Base-by-base conservation (phyloP, 2,113 vertebrate genomes). In the Agapornis roseicollis region DNA sequence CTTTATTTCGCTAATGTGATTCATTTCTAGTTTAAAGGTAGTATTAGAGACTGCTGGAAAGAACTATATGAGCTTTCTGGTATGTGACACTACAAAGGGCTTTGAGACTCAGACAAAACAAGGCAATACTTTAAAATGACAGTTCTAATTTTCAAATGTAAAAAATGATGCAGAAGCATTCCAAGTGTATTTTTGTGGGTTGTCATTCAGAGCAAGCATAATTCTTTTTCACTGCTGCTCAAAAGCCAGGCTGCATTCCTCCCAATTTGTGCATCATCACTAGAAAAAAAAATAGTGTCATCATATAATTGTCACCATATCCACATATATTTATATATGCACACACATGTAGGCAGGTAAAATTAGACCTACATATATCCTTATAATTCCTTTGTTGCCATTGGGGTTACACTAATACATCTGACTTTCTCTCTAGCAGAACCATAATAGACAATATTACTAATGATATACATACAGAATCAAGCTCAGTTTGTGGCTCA, bases 1-100 rank as follows among this genome's bases (percentile, higher is more conserved):
- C 60, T 72, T 85, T 86, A 80, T 86, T 94, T 90, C 55, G 37
- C 72, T 93, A 72, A 88, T 69, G 44, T 63, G n/a, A 83, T 56
- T 77, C 0, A 65, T 73, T 88, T 84, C 37, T 77, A 58, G 18
- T 86, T 92, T 68, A 71, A 65, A 46, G 28, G 20, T 76, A 47
- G 58, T 74, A 68, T 76, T 71, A 84, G 14, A 74, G 61, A 47
- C 42, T 68, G 29, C 41, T 89, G 49, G 33, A 92, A 92, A 44
- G 31, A 90, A 81, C 35, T 63, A 13, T 39, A 15, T 61, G 74
- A 74, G 13, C 71, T 41, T 91, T 58, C 52, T 94, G 56, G 79
- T 24, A 13, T 37, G n/a, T 73, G 44, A 63, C 18, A 24, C 20
- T 69, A 33, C 17, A n/a, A 2, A 70, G 31, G 35, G 35, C 37